phyloP scores from a whole-genome alignment of 1,140 invertebrate genomes.

The Armadillidium nasatum region DNA sequence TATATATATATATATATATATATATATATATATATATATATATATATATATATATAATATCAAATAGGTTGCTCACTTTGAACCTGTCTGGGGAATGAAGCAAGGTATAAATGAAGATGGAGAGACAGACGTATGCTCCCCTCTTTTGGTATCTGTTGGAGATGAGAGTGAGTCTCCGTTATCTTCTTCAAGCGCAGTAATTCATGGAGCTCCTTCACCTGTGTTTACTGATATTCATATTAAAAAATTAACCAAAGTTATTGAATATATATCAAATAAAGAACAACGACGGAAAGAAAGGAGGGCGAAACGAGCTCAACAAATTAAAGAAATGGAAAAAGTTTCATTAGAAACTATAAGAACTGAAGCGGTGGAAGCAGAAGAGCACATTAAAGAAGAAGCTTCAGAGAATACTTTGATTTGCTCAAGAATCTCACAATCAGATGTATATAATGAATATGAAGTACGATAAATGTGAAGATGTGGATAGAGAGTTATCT shows the following conservation, averaged over 20 bases:
- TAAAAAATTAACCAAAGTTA: slow-evolving; percentile 31
- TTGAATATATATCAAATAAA: slow-evolving; percentile 30
- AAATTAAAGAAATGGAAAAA: background rate
- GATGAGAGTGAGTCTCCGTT: slow-evolving; percentile 26
- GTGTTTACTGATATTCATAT: slow-evolving; percentile 31
- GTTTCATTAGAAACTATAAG: background rate
- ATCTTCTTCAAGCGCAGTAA: slow-evolving; percentile 21
- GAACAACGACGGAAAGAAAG: slow-evolving; percentile 32
- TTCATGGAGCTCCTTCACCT: slow-evolving; percentile 23
- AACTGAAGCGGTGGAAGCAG: no score
- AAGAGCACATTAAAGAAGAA: no score
- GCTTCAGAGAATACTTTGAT: no score
- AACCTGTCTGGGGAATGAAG: slow-evolving; percentile 90
- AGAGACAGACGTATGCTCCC: slow-evolving; percentile 25
- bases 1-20: no score
- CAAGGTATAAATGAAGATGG: slow-evolving; percentile 45
- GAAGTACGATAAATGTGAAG: no score
- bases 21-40: no score
- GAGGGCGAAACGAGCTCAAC: slow-evolving; percentile 25
- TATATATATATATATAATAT: slow-evolving; percentile 33
- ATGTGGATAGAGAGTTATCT: no score
- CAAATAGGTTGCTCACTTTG: slow-evolving; percentile 79
- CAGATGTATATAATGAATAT: no score
- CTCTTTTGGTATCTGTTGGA: slow-evolving; percentile 29
- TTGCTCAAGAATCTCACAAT: no score